phyloP scores from a whole-genome alignment of 1,140 invertebrate species.

The Drosophila pandora region DNA sequence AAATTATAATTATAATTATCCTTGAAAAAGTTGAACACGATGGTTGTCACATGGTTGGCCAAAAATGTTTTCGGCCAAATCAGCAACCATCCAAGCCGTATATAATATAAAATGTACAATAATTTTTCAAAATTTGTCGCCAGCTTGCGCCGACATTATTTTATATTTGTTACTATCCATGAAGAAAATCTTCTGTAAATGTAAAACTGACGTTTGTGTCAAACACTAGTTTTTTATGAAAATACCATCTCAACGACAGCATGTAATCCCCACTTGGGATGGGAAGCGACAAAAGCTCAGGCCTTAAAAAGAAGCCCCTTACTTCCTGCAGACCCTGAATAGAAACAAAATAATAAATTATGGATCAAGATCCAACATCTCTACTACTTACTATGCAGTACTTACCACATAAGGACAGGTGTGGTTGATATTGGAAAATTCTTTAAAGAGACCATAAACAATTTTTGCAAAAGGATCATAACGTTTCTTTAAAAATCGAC shows the following conservation, averaged over 20 bases:
- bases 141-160: no score
- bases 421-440: slow-evolving; percentile 33
- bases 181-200: slow-evolving; percentile 14
- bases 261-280: slow-evolving; percentile 32
- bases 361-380: no score
- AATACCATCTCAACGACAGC: slow-evolving; percentile 3
- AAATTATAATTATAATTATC: not conserved
- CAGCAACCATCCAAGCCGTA: slow-evolving; percentile 6
- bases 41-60: not conserved
- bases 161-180: not conserved
- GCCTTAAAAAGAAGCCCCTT: slow-evolving; percentile 19
- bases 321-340: slow-evolving; percentile 9
- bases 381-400: no score
- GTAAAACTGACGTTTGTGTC: slow-evolving; percentile 18
- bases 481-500: not conserved
- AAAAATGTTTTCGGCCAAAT: slow-evolving; percentile 1
- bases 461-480: slow-evolving; percentile 1
- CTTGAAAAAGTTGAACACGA: slow-evolving; percentile 21
- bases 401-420: slow-evolving; percentile 31
- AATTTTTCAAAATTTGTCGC: no score
- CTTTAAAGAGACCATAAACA: slow-evolving; percentile 1
- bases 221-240: slow-evolving; percentile 4
- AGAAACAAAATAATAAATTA: not conserved
- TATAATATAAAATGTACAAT: no score
- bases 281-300: slow-evolving; percentile 9